These are phyloP conservation scores for Cerastis rubricosa DNA, from an alignment of 2,888 invertebrate genomes.

Conservation along the genomic window DNA sequence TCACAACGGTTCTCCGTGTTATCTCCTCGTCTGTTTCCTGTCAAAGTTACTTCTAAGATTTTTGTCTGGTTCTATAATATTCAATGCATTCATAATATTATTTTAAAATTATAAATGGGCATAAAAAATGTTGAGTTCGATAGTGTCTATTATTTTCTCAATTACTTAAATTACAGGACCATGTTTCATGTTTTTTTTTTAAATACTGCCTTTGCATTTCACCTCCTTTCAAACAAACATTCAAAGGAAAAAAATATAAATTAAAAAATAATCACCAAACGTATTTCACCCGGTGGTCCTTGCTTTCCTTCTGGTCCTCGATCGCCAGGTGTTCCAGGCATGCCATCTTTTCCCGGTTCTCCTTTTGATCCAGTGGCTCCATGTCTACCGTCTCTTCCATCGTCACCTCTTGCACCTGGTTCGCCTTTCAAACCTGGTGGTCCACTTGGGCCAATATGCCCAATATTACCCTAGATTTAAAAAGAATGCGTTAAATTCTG, in stretches of 20 bases:
- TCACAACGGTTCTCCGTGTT: slow-evolving; percentile 68
- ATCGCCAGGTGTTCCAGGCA: slow-evolving; percentile 92
- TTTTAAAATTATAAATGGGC: neutral
- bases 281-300: slow-evolving; percentile 91
- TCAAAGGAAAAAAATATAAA: too few relatives aligned
- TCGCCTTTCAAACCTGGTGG: slow-evolving; percentile 92
- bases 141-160: neutral
- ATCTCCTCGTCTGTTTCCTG: slow-evolving; percentile 78
- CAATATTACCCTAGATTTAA: slow-evolving; percentile 91
- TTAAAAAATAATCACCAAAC: slow-evolving; percentile 74
- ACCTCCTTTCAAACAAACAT: too few relatives aligned
- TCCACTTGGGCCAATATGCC: slow-evolving; percentile 92
- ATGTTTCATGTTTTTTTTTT: too few relatives aligned
- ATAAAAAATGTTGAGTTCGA: neutral
- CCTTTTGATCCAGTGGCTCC: slow-evolving; percentile 37
- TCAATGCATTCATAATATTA: neutral
- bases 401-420: slow-evolving; percentile 82
- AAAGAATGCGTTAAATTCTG: neutral
- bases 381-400: slow-evolving; percentile 39
- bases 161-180: neutral
- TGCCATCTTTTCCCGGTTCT: slow-evolving; percentile 76
- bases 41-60: slow-evolving; percentile 74
- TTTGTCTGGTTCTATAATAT: slow-evolving; percentile 55
- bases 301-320: slow-evolving; percentile 92
- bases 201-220: too few relatives aligned